These are phyloP conservation scores for Philhelius pedissequus DNA, from an alignment of 2,888 invertebrate genomes.

Conservation along the genomic window DNA sequence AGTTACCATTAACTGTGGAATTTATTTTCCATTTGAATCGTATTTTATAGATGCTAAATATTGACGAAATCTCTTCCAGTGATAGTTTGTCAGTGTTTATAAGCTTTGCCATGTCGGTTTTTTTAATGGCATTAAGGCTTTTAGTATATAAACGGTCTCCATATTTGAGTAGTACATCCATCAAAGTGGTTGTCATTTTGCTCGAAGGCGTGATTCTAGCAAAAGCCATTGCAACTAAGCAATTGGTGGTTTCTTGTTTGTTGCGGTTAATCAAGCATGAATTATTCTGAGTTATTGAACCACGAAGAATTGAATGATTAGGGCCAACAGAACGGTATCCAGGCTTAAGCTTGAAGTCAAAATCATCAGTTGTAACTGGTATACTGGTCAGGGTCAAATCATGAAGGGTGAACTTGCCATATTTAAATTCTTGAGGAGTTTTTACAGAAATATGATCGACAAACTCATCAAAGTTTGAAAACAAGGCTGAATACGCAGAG, in stretches of 20 bases:
- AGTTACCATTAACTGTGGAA: slow-evolving; percentile 12
- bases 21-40: slow-evolving; percentile 53
- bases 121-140: slow-evolving; percentile 42
- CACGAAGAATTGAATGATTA: slow-evolving; percentile 65
- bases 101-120: neutral
- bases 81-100: slow-evolving; percentile 71
- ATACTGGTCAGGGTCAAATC: slow-evolving; percentile 17
- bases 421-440: slow-evolving; percentile 52
- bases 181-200: slow-evolving; percentile 81
- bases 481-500: slow-evolving; percentile 70
- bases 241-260: slow-evolving; percentile 81
- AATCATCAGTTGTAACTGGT: slow-evolving; percentile 5
- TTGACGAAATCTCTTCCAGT: slow-evolving; percentile 72
- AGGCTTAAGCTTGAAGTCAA: neutral
- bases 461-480: slow-evolving; percentile 52
- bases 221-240: slow-evolving; percentile 82
- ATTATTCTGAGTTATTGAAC: slow-evolving; percentile 69
- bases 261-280: slow-evolving; percentile 75
- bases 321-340: slow-evolving; percentile 23
- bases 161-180: slow-evolving; percentile 83
- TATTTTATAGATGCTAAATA: slow-evolving; percentile 71
- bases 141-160: slow-evolving; percentile 82
- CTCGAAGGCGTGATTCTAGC: slow-evolving; percentile 81
- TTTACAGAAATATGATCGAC: slow-evolving; percentile 59
- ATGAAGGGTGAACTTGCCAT: slow-evolving; percentile 57